Evolutionary conservation across 2,888 invertebrate species (phyloP), one percentile per base, ranked within the genome.

Genomic region (Aelia acuminata): DNA sequence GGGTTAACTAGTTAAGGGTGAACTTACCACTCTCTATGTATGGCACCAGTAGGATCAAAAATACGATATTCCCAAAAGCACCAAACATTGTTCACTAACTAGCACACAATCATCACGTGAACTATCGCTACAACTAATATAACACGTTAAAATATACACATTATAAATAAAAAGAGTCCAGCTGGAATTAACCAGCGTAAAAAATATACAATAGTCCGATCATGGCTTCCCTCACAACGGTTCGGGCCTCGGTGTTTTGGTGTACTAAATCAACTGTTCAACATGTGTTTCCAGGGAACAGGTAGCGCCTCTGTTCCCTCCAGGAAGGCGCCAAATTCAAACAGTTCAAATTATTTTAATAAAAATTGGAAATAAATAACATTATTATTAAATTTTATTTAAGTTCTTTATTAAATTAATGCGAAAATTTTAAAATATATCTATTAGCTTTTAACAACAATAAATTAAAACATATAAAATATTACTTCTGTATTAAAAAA

Each of bases 11-110:
- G 50, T 75, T 87, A 31, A 90, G 90, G 85, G 88, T 88, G 89
- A 88, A 94, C 95, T 95, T 92, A 95, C 95, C 95, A 93, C 95
- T 95, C 93, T 95, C 95, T 92, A 95, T 95, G 93, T 94, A 94
- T 91, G 95, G 95, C 92, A 95, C 94, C 92, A 95, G 94, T 92
- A 95, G 93, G 92, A 95, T 94, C 93, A 95, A 93, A 93, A 95
- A 94, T 92, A 94, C 93, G 93, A 94, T 94, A 93, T 95, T 95
- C 94, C 94, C 94, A 93, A 94, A 94, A 93, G 94, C 94, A 93
- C 94, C 94, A 92, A 94, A 94, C 94, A 94, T 94, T 93, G 90
- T 91, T 90, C 90, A 90, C 90, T 89, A 85, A 89, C 89, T 89
- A 89, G 86, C 84, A 75, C 87, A 88, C 70, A 89, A 87, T 48